A percentile compares a stretch with the other conserved stretches of the same genome.
Conservation (phyloP, 2,113 vertebrate genomes). For the Sapajus apella region DNA sequence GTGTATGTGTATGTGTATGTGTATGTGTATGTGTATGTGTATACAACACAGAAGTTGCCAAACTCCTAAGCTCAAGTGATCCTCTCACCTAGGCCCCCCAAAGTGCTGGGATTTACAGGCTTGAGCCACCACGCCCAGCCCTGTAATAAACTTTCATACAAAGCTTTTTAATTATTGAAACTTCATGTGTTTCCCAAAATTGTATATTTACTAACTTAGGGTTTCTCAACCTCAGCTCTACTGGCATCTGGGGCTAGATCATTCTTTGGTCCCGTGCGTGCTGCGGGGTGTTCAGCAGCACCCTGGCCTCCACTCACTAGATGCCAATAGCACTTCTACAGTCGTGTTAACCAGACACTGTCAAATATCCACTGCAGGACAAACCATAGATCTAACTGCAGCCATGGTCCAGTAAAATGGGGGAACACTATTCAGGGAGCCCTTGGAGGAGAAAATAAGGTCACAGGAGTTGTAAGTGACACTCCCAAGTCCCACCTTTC, state of each 20-base stretch:
- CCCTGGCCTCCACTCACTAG: not conserved
- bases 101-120: too few species aligned
- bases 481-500: not conserved
- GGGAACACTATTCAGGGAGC: not conserved
- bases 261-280: not conserved
- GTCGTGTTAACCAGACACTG: not conserved
- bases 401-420: not conserved
- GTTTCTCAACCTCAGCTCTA: not conserved
- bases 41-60: too few species aligned
- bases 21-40: too few species aligned
- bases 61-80: too few species aligned
- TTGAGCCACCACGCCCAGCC: too few species aligned
- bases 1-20: too few species aligned
- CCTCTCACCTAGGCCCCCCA: too few species aligned
- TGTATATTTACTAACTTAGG: not conserved
- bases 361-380: not conserved
- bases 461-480: not conserved
- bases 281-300: not conserved
- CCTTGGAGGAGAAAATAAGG: not conserved
- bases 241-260: not conserved
- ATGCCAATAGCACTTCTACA: not conserved
- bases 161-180: constrained; percentile 15
- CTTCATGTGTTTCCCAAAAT: not conserved
- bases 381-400: not conserved
- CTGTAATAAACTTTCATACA: not conserved